These are phyloP conservation scores for Hemithea aestivaria DNA, from an alignment of 2,888 invertebrate species.

Conservation along the genomic window DNA sequence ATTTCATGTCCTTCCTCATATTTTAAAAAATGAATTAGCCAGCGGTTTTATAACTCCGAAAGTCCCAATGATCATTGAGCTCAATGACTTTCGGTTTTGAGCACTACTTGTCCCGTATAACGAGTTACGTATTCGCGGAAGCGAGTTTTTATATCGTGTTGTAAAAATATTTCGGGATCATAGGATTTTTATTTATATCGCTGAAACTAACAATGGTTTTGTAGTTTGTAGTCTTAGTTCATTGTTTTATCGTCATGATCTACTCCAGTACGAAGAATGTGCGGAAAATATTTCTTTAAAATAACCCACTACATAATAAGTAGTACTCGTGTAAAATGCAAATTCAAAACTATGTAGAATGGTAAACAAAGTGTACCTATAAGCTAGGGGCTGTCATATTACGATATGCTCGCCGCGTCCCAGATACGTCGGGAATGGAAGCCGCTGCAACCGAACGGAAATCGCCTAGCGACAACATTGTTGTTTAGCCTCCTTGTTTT, in stretches of 20 bases:
- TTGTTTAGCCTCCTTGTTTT: slow-evolving; percentile 53
- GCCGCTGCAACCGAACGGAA: slow-evolving; percentile 65
- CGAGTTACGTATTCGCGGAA: slow-evolving; percentile 22
- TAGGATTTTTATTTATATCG: slow-evolving; percentile 23
- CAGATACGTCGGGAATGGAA: slow-evolving; percentile 62
- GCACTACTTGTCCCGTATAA: slow-evolving; percentile 23
- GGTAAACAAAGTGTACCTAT: slow-evolving; percentile 1
- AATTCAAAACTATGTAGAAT: slow-evolving; percentile 2
- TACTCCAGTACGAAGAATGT: too few species aligned
- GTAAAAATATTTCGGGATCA: slow-evolving; percentile 26
- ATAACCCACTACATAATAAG: too few species aligned
- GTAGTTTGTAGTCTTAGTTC: slow-evolving; percentile 9
- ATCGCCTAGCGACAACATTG: slow-evolving; percentile 74
- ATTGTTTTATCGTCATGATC: slow-evolving; percentile 14
- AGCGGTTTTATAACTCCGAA: slow-evolving; percentile 17
- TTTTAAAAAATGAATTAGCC: slow-evolving; percentile 14
- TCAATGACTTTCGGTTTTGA: slow-evolving; percentile 18
- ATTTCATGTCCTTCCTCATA: not conserved
- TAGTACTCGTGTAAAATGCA: too few species aligned
- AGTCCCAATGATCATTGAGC: slow-evolving; percentile 21
- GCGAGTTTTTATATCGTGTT: slow-evolving; percentile 21
- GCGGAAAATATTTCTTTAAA: too few species aligned
- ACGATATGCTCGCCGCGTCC: slow-evolving; percentile 51
- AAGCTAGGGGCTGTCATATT: slow-evolving; percentile 26
- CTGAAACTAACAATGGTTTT: slow-evolving; percentile 22